Evolutionary conservation across 2,888 invertebrate genomes (phyloP), one percentile per base, ranked within the genome.

Genomic region (Leptopilina myrica): DNA sequence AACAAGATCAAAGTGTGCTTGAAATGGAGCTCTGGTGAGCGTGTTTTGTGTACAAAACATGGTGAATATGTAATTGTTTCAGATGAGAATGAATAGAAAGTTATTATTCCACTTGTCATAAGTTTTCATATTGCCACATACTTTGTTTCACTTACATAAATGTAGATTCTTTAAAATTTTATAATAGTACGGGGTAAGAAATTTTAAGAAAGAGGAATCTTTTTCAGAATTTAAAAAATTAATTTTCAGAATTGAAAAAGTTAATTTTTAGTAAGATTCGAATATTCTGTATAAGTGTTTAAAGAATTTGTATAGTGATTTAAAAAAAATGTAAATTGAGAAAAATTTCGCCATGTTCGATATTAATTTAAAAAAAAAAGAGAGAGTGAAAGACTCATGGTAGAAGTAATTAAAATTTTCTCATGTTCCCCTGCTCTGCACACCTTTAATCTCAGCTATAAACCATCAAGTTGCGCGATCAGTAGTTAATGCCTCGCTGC

Each of bases 401-500:
- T 20, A 62, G 9, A n/a, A 62, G 20, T 62, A 62, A 62, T 62
- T 15, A 62, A 62, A 62, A 62, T 62, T 62, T 33, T 62, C 20
- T 20, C 6, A 9, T 15, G 20, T 9, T 15, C 20, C 20, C 15
- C 8, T n/a, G 7, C 33, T 33, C 33, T 33, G 20, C 26, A 69
- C 14, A 53, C 26, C 69, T 20, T 69, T 69, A 69, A 69, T 49
- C 49, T 69, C 53, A 26, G 26, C 69, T 26, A 49, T 69, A 69
- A 69, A 69, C 69, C 26, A 73, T 56, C 53, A 56, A 56, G 49
- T 73, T 73, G 73, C 73, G 73, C 73, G 73, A 56, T 53, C 73
- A 73, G 53, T 26, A 56, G 53, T 56, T 73, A n/a, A 73, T 73
- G 33, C 20, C 33, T 20, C 33, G 62, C 14, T 64, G 33, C 9